Percentiles rank a stretch among this genome's conserved stretches.
phyloP scores from a whole-genome alignment of 2,888 invertebrate species.

The Smittia aterrima region DNA sequence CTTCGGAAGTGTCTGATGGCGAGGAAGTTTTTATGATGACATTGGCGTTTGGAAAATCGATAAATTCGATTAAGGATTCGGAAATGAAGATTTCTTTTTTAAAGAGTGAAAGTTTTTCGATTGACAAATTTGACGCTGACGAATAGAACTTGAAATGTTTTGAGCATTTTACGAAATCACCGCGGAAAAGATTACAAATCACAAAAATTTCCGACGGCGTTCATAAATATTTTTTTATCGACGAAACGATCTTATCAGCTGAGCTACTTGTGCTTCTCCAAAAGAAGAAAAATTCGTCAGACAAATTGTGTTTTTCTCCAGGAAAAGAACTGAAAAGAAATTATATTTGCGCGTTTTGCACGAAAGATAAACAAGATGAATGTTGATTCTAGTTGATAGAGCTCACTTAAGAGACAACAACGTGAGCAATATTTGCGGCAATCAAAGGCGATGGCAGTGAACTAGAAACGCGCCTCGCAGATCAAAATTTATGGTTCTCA shows the following conservation, averaged over 20 bases:
- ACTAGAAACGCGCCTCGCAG: not conserved
- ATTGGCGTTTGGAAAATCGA: constrained; percentile 29
- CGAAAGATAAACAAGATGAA: not conserved
- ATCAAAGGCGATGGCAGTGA: not conserved
- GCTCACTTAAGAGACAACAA: not conserved
- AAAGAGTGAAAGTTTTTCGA: constrained; percentile 34
- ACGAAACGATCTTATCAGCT: too few species aligned
- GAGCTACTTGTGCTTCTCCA: too few species aligned
- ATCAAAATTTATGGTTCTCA: not conserved
- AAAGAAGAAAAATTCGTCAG: too few species aligned
- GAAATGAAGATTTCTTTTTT: constrained; percentile 20
- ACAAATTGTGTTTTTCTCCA: too few species aligned
- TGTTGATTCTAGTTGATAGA: not conserved
- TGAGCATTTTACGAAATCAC: too few species aligned
- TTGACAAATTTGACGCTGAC: not conserved
- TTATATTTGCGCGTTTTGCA: not conserved
- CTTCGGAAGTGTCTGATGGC: constrained; percentile 17
- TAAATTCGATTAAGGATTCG: constrained; percentile 37
- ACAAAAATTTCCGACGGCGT: too few species aligned
- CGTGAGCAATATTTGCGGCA: not conserved
- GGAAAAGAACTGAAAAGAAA: not conserved
- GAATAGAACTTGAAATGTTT: too few species aligned
- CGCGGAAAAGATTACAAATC: too few species aligned
- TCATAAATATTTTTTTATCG: too few species aligned
- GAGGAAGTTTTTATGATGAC: constrained; percentile 35